Base-by-base conservation (phyloP, 2,888 invertebrate species). In the Celastrina argiolus region DNA sequence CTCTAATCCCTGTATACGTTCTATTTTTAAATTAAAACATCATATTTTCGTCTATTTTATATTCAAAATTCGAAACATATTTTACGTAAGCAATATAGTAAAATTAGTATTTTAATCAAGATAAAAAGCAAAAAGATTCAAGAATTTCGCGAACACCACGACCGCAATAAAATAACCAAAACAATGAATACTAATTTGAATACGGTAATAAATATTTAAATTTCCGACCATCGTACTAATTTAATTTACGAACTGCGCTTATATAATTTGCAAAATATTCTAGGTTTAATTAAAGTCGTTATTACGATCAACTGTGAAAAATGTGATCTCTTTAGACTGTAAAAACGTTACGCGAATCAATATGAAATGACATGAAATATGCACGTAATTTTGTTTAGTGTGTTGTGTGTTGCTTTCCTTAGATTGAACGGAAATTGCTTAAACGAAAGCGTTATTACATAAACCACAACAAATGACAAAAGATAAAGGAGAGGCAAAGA, bases 401-500 rank as follows among this genome's bases (percentile, higher is more conserved):
- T n/a, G n/a, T n/a, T n/a, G n/a, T n/a, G n/a, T n/a, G n/a, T 36
- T 36, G 36, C 36, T 8, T 36, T 12, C 10, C 3, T 10, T 12
- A 51, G 26, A 51, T 51, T 51, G 22, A 45, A 22, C 12, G 51
- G 4, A 0, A 12, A 51, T 51, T 26, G 12, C 22, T 51, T 51
- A 66, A 69, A 67, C 65, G 74, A 77, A 75, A 76, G 75, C 75
- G 73, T 74, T 73, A 72, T 68, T 74, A 72, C 58, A 58, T 41
- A 64, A 42, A 45, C 63, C 26, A 63, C 56, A 75, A 76, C 73
- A 74, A 74, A 75, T 71, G 79, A 78, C 80, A 78, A 77, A 80
- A 73, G 71, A 73, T 73, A 74, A 75, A 77, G 75, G 75, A 73
- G 75, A 70, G 77, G 71, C 73, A 73, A 75, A 79, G 80, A 83